Evolutionary conservation across 2,113 vertebrate species (phyloP), one percentile per base, ranked within the genome.

Genomic region (Triplophysa siluroides): DNA sequence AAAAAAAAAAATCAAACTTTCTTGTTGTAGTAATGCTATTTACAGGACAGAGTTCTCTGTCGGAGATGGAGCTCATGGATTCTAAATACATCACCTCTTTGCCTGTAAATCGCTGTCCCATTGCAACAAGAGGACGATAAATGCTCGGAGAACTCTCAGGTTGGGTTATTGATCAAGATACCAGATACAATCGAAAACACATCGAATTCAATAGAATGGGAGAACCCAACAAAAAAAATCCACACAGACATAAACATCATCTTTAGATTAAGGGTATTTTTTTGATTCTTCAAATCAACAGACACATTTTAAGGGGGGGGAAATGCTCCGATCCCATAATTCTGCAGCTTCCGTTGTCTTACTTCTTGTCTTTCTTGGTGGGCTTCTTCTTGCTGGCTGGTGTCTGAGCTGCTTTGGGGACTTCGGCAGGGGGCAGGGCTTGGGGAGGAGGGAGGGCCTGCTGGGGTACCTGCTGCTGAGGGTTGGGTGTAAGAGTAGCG

Each of bases 311-410:
- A 69, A 83, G 24, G 33, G 33, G 26, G 26, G 69, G 70, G 62
- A 52, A 7, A 79, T 33, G 38, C 72, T 71, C 16, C 45, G 66
- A 80, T 74, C 33, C 63, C 18, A 43, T 8, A 29, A 67, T 23
- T 60, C 29, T 38, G 60, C 62, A 52, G 54, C 54, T 78, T 56
- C 33, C n/a, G 29, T 33, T 29, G 21, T 12, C 29, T 83, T 97
- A 98, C 91, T 99, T 99, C 92, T 99, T 99, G 87, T 99, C 97
- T 87, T 99, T 99, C 92, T 98, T 99, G 83, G 95, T 96, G 0
- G 96, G 96, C 91, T 99, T 99, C 91, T 99, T 98, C 94, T 99
- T 99, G 92, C 95, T 98, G 86, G 92, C 92, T 0, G 93, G 92
- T 38, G 93, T 94, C 84, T 93, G 93, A 82, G 90, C 92, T 2